A percentile compares a stretch with the other conserved stretches of the same genome.
Evolutionary conservation across 2,888 invertebrate species (phyloP).

Genomic region (Drosophila koepferae): DNA sequence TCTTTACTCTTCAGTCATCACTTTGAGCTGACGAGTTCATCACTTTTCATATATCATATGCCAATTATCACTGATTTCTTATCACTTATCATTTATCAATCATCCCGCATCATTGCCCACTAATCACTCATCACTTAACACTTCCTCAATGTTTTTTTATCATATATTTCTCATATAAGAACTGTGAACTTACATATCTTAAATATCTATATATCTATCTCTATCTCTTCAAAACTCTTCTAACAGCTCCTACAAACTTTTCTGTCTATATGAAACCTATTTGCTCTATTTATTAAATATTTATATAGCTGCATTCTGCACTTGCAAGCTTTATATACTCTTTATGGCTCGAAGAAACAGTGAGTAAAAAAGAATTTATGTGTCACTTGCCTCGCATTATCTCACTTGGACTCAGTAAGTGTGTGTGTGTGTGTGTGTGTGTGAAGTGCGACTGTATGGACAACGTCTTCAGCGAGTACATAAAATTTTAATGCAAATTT

Average conservation of each 20-base stretch:
- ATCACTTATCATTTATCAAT: not conserved
- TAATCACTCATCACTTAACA: not conserved
- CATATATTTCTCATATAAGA: no score
- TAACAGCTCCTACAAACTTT: not conserved
- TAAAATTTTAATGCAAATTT: constrained; percentile 79
- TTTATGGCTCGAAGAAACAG: not conserved
- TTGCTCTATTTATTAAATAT: not conserved
- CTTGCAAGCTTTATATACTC: constrained; percentile 3
- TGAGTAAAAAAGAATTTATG: constrained; percentile 54
- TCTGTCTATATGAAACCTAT: not conserved
- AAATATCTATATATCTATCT: no score
- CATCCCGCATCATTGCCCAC: not conserved
- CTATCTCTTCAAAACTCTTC: not conserved
- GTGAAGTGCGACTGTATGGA: not conserved
- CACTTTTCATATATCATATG: not conserved
- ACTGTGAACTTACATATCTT: no score
- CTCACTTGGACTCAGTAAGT: constrained; percentile 15
- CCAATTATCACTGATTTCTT: not conserved
- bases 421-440: not conserved
- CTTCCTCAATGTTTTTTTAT: not conserved
- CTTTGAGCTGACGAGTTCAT: no score
- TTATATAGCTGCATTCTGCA: not conserved
- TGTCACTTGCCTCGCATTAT: constrained; percentile 59
- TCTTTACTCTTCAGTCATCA: not conserved
- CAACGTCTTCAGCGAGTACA: constrained; percentile 58